Base-by-base conservation (phyloP, 2,888 invertebrate genomes). In the Gnatocerus cornutus region DNA sequence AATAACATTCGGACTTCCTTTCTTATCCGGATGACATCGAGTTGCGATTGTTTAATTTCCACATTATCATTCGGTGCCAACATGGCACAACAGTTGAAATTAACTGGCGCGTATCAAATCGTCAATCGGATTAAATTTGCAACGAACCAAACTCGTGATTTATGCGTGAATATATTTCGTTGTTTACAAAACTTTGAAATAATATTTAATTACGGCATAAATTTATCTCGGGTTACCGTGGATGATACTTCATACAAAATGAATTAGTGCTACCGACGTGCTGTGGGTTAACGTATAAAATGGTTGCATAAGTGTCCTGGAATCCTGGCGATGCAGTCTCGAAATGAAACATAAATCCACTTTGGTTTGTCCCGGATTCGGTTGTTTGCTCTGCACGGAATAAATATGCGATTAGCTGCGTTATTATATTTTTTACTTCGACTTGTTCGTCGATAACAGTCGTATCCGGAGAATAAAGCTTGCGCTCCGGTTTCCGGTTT, bases 41-140 rank as follows among this genome's bases (percentile, higher is more conserved):
- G 29, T 48, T 30, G 56, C 45, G 53, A 62, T 62, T 68, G 55
- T 61, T 68, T 68, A 62, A 68, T 68, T 68, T 68, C 41, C 62
- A 68, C 62, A 68, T 62, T 68, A 62, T 53, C 53, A 64, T 55
- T 50, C 45, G 61, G 21, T 41, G 62, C 48, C 62, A 56, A 59
- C 62, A 56, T 68, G 52, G 41, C 43, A 50, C 67, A 61, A 58
- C 61, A 52, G 41, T 45, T 53, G 55, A 68, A 64, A 64, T 64
- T 64, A 53, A 64, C 61, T 61, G 50, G 61, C 21, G 61, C 48
- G 50, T 59, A 59, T 59, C 61, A 21, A 50, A 48, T 64, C 64
- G 53, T 64, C 55, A 55, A 64, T 55, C 61, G 45, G 48, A 61
- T 61, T 48, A 61, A 45, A 64, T 33, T 55, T 45, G 45, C 53